Evolutionary conservation across 1,140 invertebrate genomes (phyloP), one percentile per base, ranked within the genome.

Genomic region (Branchinecta lindahli): DNA sequence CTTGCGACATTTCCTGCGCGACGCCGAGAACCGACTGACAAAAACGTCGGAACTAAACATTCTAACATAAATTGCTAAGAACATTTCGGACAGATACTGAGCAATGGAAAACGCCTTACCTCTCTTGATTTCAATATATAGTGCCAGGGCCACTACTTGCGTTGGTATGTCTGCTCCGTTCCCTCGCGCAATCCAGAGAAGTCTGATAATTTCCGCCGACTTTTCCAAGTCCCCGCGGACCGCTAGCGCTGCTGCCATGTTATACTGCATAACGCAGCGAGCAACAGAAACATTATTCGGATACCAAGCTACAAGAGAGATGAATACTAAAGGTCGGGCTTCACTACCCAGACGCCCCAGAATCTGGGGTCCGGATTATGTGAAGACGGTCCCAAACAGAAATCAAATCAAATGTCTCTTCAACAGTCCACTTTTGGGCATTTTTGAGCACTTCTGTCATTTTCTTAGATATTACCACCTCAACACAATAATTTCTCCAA

Each of bases 161-260:
- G 84, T 82, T n/a, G 88, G 86, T 72, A 89, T 81, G 74, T 84
- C 83, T 72, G 82, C 83, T n/a, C 81, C 79, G 71, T 80, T 79
- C 75, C 81, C 83, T 8, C 68, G 45, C 7, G 81, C 80, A 72
- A 83, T 80, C 84, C 85, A 87, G 33, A 84, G 78, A 83, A 84
- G 71, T 77, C 85, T 83, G n/a, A 92, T 77, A 44, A 86, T 81
- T 73, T 84, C 83, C 47, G 83, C 82, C 3, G 90, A 87, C 77
- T 89, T 87, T 69, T 88, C 85, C 66, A 85, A 82, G 77, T 92
- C 89, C 15, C 88, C 88, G 70, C 88, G 82, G 65, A 90, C 81
- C 12, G 88, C 85, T 77, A 90, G 85, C 10, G 85, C 85, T 12
- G 89, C 87, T 44, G 89, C 88, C 71, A 92, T 81, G 78, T 92